Base-by-base conservation (phyloP, 2,113 vertebrate species). In the Gopherus flavomarginatus region DNA sequence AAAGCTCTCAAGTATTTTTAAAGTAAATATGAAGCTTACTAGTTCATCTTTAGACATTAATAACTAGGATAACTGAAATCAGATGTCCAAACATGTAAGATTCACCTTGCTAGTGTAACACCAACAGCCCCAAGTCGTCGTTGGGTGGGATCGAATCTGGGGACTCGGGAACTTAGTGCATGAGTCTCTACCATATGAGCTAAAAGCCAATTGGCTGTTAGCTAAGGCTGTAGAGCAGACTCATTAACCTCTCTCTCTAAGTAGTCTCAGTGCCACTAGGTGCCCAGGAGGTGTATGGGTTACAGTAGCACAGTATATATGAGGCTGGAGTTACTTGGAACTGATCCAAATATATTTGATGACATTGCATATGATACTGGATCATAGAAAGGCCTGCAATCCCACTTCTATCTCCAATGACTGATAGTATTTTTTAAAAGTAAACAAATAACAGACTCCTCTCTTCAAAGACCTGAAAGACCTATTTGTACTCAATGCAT, bases 21-120 rank as follows among this genome's bases (percentile, higher is more conserved):
- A 82, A 95, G 14, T 59, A 93, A 80, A 81, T 95, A 83, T 47
- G 50, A 83, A 21, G 49, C 17, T 65, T 84, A 7, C 2, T 81
- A 92, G 93, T 54, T 83, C 38, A 1, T 44, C n/a, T 80, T 77
- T 69, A 94, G 93, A 94, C 90, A 94, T 94, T 62, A 97, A 59
- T 78, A 72, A 69, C 3, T 83, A 26, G 11, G 81, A 21, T 80
- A 6, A 16, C 12, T 88, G 44, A 9, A 90, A 83, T 88, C 3
- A 2, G 31, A 81, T 81, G 81, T 89, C 22, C 47, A 65, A 89
- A 95, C 22, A 4, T 86, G 13, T 82, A 78, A 92, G 65, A 93
- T 89, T 47, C 38, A 10, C 69, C 87, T 90, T 89, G 77, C 84
- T 62, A 89, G 21, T 54, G 21, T 54, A 54, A 54, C 53, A 54